Base-by-base conservation (phyloP, 2,113 vertebrate species). In the Ibidorhyncha struthersii region DNA sequence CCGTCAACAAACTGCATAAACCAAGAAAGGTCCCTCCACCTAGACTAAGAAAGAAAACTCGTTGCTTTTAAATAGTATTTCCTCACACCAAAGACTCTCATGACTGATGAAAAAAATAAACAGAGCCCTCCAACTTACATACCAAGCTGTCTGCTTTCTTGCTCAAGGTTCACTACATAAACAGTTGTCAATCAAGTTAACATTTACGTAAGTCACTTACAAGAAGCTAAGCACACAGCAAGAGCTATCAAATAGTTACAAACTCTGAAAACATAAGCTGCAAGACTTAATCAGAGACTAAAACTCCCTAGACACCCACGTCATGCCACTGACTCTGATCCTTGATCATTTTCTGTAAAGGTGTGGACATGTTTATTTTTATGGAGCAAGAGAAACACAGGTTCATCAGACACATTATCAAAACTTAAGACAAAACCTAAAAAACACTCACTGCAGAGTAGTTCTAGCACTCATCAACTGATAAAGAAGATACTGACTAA, bases 21-120 rank as follows among this genome's bases (percentile, higher is more conserved):
- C 98, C 98, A 85, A 99, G 98, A 90, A 99, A 99, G 70, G 98
- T 99, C 56, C 98, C 98, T 62, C 98, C 98, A 97, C 98, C 98
- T 97, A 99, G 98, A 96, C 98, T 99, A 96, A 96, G 94, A 96
- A 77, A 89, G 61, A 91, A 90, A 38, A 86, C 27, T 56, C 59
- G 41, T 26, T 88, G 59, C 32, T 91, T 90, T 93, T 47, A 83
- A 50, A 36, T 3, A 65, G 25, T 27, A 78, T 27, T 80, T 91
- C 18, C 29, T 90, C 40, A 34, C 32, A 40, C 17, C 11, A 74
- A 58, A 86, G 21, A 77, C 3, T 59, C 34, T 45, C 52, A 13
- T 4, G 6, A 30, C 16, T 66, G 45, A 85, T 7, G 8, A 65
- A 74, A 8, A 27, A 62, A 50, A 58, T 15, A 21, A 74, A 52